Evolutionary conservation across 2,797 vertebrate genomes (phyloP).

Genomic region (Myiotriccus ornatus): DNA sequence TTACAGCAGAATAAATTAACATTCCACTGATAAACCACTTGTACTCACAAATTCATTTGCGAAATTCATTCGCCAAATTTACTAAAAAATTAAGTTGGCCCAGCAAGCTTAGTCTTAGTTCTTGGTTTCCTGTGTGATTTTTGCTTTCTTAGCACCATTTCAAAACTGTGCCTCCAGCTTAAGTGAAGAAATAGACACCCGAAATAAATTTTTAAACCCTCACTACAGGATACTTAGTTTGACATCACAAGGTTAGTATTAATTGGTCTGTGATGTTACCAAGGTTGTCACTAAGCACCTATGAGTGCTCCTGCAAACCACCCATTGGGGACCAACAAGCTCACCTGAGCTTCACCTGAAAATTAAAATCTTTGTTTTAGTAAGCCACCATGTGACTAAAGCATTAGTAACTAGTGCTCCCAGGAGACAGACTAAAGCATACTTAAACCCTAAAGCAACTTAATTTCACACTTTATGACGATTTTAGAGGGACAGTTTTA

Average conservation of each 20-base stretch:
- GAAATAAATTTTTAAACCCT: not conserved
- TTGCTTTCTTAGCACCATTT: not conserved
- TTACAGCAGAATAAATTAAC: not conserved
- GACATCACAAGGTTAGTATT: not conserved
- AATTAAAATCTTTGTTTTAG: not conserved
- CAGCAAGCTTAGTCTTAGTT: not conserved
- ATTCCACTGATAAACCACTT: not conserved
- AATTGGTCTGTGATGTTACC: not conserved
- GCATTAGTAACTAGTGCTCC: not conserved
- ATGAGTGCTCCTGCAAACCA: not conserved
- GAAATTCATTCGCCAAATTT: not conserved
- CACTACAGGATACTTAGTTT: not conserved
- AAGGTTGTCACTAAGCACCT: not conserved
- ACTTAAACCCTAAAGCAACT: not conserved
- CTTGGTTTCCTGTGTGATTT: not conserved
- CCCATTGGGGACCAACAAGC: not conserved
- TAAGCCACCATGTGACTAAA: not conserved
- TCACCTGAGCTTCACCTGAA: not conserved
- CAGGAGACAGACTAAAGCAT: not conserved
- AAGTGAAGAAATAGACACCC: not conserved
- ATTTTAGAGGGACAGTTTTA: not conserved
- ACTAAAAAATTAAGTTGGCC: not conserved
- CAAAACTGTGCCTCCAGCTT: not conserved
- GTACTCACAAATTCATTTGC: not conserved
- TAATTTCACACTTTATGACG: not conserved